Conservation (phyloP, 2,888 invertebrate species). For the Drosophila mimica region DNA sequence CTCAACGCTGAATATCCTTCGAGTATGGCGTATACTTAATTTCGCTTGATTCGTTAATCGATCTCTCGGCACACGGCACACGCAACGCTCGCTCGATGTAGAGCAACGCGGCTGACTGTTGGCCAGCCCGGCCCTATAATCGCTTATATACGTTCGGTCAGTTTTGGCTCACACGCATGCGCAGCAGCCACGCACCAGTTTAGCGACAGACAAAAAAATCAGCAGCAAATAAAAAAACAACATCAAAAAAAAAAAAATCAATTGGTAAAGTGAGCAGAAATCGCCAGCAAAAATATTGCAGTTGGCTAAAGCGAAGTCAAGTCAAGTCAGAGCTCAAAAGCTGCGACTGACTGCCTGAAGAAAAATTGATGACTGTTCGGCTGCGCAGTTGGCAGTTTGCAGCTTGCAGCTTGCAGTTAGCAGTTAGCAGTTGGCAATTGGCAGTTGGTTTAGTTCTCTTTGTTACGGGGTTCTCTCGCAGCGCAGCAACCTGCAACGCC, state of each 20-base stretch:
- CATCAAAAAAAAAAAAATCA: slow-evolving; percentile 31
- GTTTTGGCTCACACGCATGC: slow-evolving; percentile 76
- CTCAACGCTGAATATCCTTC: slow-evolving; percentile 25
- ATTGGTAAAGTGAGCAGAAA: slow-evolving; percentile 45
- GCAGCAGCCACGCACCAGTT: slow-evolving; percentile 80
- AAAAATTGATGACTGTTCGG: slow-evolving; percentile 74
- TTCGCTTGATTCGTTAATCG: slow-evolving; percentile 21
- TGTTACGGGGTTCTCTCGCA: slow-evolving; percentile 59
- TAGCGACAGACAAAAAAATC: slow-evolving; percentile 76
- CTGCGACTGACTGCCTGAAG: slow-evolving; percentile 53
- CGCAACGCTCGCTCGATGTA: slow-evolving; percentile 83
- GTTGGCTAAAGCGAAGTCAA: slow-evolving; percentile 59
- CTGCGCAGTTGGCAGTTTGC: slow-evolving; percentile 28
- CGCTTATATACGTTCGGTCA: slow-evolving; percentile 86
- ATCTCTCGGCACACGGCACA: slow-evolving; percentile 47
- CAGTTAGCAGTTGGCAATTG: slow-evolving; percentile 25
- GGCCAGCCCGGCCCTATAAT: slow-evolving; percentile 85
- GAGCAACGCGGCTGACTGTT: slow-evolving; percentile 85
- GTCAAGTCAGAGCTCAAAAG: slow-evolving; percentile 42
- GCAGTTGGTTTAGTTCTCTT: slow-evolving; percentile 48
- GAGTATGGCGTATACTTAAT: slow-evolving; percentile 31
- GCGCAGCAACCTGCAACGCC: slow-evolving; percentile 53
- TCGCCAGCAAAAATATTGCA: slow-evolving; percentile 42
- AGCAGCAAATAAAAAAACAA: slow-evolving; percentile 31
- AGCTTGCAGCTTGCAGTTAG: slow-evolving; percentile 23